Percentiles rank a stretch among this genome's conserved stretches.
phyloP scores from a whole-genome alignment of 2,797 vertebrate genomes.

The Propithecus deckenii region DNA sequence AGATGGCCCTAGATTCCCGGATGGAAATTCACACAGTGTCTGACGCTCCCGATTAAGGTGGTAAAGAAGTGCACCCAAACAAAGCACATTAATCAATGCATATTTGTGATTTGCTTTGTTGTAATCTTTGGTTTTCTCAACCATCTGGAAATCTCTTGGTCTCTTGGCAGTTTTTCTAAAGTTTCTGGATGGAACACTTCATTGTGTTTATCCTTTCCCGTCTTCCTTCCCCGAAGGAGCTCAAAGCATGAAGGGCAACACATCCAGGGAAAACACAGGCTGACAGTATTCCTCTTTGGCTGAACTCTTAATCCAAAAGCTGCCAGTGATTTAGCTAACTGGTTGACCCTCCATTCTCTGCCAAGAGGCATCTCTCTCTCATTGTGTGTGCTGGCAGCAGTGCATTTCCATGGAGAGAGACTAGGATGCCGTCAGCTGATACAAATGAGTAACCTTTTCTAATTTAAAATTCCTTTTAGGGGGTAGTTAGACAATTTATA shows the following conservation, averaged over 20 bases:
- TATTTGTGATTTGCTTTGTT: constrained; percentile 82
- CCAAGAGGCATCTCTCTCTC: constrained; percentile 69
- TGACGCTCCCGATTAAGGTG: constrained; percentile 85
- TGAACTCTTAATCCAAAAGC: constrained; percentile 71
- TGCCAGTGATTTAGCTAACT: constrained; percentile 73
- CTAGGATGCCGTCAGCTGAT: constrained; percentile 66
- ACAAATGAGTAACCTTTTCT: constrained; percentile 79
- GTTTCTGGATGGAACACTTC: constrained; percentile 80
- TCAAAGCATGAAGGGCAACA: constrained; percentile 76
- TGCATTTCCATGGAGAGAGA: constrained; percentile 54
- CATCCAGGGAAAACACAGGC: constrained; percentile 78
- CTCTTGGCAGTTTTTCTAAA: constrained; percentile 76
- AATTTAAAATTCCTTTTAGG: constrained; percentile 81
- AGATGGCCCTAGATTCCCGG: constrained; percentile 90
- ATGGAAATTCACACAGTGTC: constrained; percentile 87
- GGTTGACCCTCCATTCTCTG: constrained; percentile 69
- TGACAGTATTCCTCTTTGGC: constrained; percentile 75
- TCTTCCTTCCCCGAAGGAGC: constrained; percentile 76
- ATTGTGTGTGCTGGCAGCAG: constrained; percentile 60
- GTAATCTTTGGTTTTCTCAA: constrained; percentile 79
- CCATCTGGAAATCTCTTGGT: constrained; percentile 78
- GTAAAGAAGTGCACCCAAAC: constrained; percentile 72
- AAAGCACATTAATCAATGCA: constrained; percentile 86
- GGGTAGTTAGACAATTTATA: constrained; percentile 85
- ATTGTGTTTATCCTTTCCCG: constrained; percentile 75